These are phyloP conservation scores for Oryzias curvinotus DNA, from an alignment of 2,113 vertebrate genomes.

Conservation along the genomic window DNA sequence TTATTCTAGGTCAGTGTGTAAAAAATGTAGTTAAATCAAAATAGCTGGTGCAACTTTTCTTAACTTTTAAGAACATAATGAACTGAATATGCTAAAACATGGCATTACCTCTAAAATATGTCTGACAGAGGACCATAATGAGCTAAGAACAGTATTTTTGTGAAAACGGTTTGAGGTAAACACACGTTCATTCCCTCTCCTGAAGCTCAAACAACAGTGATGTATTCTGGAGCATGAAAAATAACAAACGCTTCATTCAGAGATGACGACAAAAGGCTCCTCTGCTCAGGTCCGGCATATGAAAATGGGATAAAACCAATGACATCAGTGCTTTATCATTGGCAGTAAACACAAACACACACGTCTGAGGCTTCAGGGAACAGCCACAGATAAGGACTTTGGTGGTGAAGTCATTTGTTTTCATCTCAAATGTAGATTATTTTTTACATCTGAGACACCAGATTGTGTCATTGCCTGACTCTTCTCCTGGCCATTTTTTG, in stretches of 20 bases:
- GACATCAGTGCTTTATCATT: conserved; percentile 36
- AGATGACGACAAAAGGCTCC: conserved; percentile 23
- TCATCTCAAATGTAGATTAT: conserved; percentile 6
- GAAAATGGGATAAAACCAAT: conserved; percentile 53
- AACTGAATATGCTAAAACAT: too few relatives aligned
- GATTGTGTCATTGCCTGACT: conserved; percentile 1
- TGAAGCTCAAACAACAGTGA: too few relatives aligned
- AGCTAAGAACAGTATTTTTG: too few relatives aligned
- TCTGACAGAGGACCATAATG: too few relatives aligned
- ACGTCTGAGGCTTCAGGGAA: conserved; percentile 3
- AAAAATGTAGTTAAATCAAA: too few relatives aligned
- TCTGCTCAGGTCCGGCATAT: background rate
- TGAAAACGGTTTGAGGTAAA: too few relatives aligned
- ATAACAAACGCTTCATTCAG: background rate
- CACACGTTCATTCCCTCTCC: too few relatives aligned
- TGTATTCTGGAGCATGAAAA: too few relatives aligned
- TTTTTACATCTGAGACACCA: conserved; percentile 6
- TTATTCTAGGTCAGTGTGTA: too few relatives aligned
- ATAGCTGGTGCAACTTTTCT: too few relatives aligned
- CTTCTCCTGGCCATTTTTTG: conserved; percentile 11
- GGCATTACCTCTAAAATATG: too few relatives aligned
- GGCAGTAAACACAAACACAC: conserved; percentile 19
- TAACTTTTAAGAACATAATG: too few relatives aligned
- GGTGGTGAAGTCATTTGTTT: conserved; percentile 41
- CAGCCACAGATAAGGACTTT: conserved; percentile 24